Evolutionary conservation across 2,888 invertebrate species (phyloP), one percentile per base, ranked within the genome.

Genomic region (Allophyes oxyacanthae): DNA sequence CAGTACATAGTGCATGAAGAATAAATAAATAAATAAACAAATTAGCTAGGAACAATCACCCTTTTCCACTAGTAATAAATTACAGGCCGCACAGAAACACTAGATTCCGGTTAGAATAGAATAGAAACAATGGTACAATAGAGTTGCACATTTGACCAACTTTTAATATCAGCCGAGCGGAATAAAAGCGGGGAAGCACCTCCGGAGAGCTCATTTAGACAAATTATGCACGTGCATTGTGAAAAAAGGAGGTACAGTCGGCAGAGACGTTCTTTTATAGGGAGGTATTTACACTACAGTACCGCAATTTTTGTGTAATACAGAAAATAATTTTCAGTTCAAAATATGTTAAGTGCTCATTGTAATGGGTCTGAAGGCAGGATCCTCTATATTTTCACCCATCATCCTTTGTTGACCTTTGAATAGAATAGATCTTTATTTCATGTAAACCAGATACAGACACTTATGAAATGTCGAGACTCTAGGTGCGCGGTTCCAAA

Each of bases 111-210:
- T 77, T 78, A 81, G 81, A 63, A 75, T 63, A 72, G 74, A 78
- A 66, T 77, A 81, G 79, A 80, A 84, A 88, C 86, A 87, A 88
- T 86, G 72, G 77, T 76, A 89, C 87, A 89, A 89, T 88, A 75
- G 75, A 59, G 80, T 65, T 82, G 83, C 80, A 85, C 87, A 85
- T 87, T 86, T 87, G 87, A 87, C 84, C 84, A 87, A 88, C 83
- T 89, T 88, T 89, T 88, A 88, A 89, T 88, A 85, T 84, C 79
- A 82, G 72, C 79, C 79, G 81, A 64, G 82, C 73, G 78, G 85
- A 85, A 87, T 88, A 84, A 87, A 83, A 79, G 82, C 60, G 37
- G 49, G n/a, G 48, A 59, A 74, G 66, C 76, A 79, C 81, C 79
- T 75, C 79, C 68, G 64, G 79, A 73, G 82, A 81, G 85, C 87